Evolutionary conservation across 2,113 vertebrate genomes (phyloP).

Genomic region (Budorcas taxicolor): DNA sequence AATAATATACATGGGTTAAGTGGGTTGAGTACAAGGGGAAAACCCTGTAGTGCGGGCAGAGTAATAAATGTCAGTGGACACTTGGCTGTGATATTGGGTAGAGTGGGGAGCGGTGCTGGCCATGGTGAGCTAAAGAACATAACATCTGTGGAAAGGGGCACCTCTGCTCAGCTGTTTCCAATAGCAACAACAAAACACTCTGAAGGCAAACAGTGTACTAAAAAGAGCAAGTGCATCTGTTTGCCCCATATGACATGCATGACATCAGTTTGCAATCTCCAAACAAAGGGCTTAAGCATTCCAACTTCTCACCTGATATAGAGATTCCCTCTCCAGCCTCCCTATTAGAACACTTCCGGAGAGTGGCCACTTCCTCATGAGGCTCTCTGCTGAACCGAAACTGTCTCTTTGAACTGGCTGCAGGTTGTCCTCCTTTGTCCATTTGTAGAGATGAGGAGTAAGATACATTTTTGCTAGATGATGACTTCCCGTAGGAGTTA

Average conservation of each 20-base stretch:
- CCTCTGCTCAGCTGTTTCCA: not conserved
- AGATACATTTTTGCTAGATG: not conserved
- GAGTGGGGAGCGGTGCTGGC: not conserved
- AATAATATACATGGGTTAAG: not conserved
- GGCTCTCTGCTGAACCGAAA: not conserved
- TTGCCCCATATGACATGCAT: not conserved
- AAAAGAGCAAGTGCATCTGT: not conserved
- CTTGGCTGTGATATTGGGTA: not conserved
- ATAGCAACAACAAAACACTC: not conserved
- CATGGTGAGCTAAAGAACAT: not conserved
- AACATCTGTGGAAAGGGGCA: not conserved
- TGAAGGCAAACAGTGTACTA: not conserved
- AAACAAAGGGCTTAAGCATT: not conserved
- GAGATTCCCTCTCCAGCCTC: not conserved
- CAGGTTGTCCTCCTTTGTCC: not conserved
- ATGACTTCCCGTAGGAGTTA: not conserved
- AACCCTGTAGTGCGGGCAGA: not conserved
- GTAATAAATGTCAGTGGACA: not conserved
- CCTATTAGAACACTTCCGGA: not conserved
- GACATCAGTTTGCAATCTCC: not conserved
- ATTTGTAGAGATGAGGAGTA: not conserved
- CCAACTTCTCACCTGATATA: not conserved
- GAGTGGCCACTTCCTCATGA: not conserved
- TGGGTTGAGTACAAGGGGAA: not conserved
- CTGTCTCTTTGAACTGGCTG: not conserved